These are phyloP conservation scores for Anticlea derivata DNA, from an alignment of 2,888 invertebrate species.

Conservation along the genomic window DNA sequence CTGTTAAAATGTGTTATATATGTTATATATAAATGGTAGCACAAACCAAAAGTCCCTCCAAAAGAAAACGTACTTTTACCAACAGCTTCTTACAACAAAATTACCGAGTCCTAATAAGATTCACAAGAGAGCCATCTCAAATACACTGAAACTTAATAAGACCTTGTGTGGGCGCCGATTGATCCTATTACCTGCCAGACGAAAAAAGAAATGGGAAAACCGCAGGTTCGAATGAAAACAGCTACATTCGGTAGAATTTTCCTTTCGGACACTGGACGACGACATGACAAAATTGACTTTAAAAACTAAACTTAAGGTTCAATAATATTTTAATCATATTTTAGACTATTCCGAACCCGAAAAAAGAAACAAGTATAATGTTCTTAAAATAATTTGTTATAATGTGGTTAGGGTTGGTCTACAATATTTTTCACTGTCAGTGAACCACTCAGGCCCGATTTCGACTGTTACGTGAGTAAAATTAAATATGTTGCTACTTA, in stretches of 20 bases:
- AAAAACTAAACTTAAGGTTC: too few relatives aligned
- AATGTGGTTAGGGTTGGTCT: slow-evolving; percentile 59
- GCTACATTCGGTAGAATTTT: too few relatives aligned
- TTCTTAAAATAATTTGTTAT: slow-evolving; percentile 54
- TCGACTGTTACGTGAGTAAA: slow-evolving; percentile 56
- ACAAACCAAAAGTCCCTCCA: background rate
- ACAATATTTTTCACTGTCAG: slow-evolving; percentile 67
- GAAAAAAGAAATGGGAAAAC: slow-evolving; percentile 23
- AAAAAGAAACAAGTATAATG: slow-evolving; percentile 42
- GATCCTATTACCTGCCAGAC: slow-evolving; percentile 38
- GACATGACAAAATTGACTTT: too few relatives aligned
- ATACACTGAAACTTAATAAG: slow-evolving; percentile 12
- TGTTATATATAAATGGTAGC: background rate
- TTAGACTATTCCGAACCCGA: background rate
- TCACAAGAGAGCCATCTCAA: slow-evolving; percentile 5
- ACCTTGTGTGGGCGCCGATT: slow-evolving; percentile 41
- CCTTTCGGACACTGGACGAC: too few relatives aligned
- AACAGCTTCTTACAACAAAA: background rate
- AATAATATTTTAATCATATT: too few relatives aligned
- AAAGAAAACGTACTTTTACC: background rate
- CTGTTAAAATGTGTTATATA: too few relatives aligned
- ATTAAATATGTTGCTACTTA: slow-evolving; percentile 43
- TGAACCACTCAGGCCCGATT: slow-evolving; percentile 57
- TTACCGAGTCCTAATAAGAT: slow-evolving; percentile 10
- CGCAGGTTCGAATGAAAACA: background rate